phyloP scores from a whole-genome alignment of 2,797 vertebrate genomes.

The Onychomys leucogaster region DNA sequence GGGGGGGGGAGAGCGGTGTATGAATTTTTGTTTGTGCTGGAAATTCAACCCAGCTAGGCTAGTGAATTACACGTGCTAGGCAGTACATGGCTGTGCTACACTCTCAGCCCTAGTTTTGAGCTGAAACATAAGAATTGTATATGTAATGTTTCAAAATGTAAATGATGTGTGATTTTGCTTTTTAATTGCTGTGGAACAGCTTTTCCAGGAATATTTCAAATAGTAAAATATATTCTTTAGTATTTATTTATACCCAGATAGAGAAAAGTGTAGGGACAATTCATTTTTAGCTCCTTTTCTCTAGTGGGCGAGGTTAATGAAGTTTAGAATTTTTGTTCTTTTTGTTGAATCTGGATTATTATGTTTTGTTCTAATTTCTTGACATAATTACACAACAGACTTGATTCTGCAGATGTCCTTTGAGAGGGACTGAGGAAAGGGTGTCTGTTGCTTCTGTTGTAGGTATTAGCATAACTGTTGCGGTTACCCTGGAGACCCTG shows the following conservation, averaged over 20 bases:
- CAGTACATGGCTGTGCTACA: background rate
- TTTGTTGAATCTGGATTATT: slow-evolving; percentile 32
- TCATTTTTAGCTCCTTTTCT: slow-evolving; percentile 41
- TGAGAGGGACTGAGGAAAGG: slow-evolving; percentile 59
- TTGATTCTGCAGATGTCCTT: background rate
- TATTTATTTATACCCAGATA: slow-evolving; percentile 31
- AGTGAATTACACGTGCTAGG: background rate
- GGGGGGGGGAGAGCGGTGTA: background rate
- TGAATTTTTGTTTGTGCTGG: background rate
- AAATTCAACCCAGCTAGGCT: background rate
- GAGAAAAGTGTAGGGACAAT: background rate
- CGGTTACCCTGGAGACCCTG: slow-evolving; percentile 94
- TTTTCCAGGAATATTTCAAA: slow-evolving; percentile 5
- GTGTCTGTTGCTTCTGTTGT: slow-evolving; percentile 77
- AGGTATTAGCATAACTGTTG: slow-evolving; percentile 87
- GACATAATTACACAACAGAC: background rate
- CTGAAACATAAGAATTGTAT: background rate
- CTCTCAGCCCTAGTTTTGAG: background rate
- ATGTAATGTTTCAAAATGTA: background rate
- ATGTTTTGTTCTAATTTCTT: background rate
- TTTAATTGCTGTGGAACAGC: background rate
- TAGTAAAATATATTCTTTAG: background rate
- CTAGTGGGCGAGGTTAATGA: background rate
- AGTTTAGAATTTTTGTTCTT: slow-evolving; percentile 34
- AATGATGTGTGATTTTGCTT: background rate